phyloP scores from a whole-genome alignment of 2,888 invertebrate genomes.

The Eudemis profundana region DNA sequence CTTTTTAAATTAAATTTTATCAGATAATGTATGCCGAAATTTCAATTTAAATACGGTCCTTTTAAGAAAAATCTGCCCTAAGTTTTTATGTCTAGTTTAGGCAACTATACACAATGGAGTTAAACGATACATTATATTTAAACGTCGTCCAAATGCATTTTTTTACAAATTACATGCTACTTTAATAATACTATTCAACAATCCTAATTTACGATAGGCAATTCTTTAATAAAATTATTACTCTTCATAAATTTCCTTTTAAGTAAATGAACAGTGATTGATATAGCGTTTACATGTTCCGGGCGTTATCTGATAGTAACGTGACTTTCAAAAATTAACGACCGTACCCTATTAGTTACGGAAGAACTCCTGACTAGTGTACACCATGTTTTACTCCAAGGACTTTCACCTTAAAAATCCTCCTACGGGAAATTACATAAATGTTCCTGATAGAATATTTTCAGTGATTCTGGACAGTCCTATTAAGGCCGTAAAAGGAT shows the following conservation, averaged over 20 bases:
- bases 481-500: slow-evolving; percentile 39
- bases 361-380: not conserved
- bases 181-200: too few relatives aligned
- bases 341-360: slow-evolving; percentile 7
- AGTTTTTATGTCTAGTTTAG: too few relatives aligned
- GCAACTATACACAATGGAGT: too few relatives aligned
- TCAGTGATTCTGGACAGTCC: slow-evolving; percentile 29
- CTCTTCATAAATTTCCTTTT: not conserved
- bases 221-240: slow-evolving; percentile 5
- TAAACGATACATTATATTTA: too few relatives aligned
- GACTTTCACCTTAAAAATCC: slow-evolving; percentile 16
- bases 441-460: slow-evolving; percentile 5
- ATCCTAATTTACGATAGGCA: too few relatives aligned
- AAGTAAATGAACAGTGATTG: slow-evolving; percentile 36
- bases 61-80: too few relatives aligned
- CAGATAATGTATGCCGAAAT: too few relatives aligned
- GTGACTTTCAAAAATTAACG: slow-evolving; percentile 22
- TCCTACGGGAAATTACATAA: not conserved
- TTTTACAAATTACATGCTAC: too few relatives aligned
- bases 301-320: slow-evolving; percentile 30
- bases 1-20: too few relatives aligned
- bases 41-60: too few relatives aligned
- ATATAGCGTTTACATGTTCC: slow-evolving; percentile 36
- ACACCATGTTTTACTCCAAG: slow-evolving; percentile 37
- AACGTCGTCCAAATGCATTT: too few relatives aligned